Base-by-base conservation (phyloP, 1,140 invertebrate genomes). In the Catajapyx aquilonaris region DNA sequence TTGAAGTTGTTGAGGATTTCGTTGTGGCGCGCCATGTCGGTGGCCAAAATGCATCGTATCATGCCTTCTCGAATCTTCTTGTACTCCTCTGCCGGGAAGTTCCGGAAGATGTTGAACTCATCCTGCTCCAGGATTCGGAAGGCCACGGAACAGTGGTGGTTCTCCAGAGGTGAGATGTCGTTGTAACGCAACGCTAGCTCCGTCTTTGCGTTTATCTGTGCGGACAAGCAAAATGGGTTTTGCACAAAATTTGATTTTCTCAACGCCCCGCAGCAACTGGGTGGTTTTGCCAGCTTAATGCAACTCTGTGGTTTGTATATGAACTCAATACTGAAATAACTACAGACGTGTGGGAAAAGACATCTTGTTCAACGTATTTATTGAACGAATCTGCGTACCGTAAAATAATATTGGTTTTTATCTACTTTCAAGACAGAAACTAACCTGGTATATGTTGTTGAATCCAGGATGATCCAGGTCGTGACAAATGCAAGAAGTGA, bases 381-480 rank as follows among this genome's bases (percentile, higher is more conserved):
- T 35, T 5, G 7, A 28, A 9, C 21, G 28, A 38, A 22, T 15
- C 32, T 3, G 17, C 37, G 22, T 21, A 34, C 17, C 37, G 16
- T 18, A 25, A 28, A 18, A 19, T 31, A 20, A 37, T 30, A 30
- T 37, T 32, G 15, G 20, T n/a, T n/a, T n/a, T n/a, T n/a, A n/a
- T n/a, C n/a, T n/a, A n/a, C n/a, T n/a, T n/a, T 3, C 5, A 15
- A 20, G 37, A 31, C 4, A 21, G 18, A 1, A 5, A 46, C 49
- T 45, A 47, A 67, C 66, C 59, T 84, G 80, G 57, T 84, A 86
- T 41, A 80, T 79, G 48, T 85, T 86, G 56, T 86, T 85, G 52
- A 81, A 83, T 20, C 85, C 85, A 4, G 85, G 85, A 66, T 91
- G 85, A 53, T 90, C 84, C 18, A 90, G 60, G 57, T 91, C 86